Conservation (phyloP, 2,113 vertebrate species). For the Vicugna pacos region DNA sequence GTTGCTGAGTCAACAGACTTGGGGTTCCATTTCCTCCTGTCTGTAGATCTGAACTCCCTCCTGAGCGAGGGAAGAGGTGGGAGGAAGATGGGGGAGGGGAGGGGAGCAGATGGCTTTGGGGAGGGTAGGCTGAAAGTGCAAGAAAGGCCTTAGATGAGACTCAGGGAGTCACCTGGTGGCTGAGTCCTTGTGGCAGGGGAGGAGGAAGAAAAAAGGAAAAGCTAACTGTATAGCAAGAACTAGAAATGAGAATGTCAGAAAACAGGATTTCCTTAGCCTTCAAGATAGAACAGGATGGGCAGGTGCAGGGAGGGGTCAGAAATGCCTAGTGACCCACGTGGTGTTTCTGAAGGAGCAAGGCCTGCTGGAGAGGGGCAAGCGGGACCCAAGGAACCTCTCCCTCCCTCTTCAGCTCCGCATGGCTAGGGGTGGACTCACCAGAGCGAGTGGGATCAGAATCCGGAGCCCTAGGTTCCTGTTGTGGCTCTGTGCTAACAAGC, state of each 20-base stretch:
- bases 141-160: neutral
- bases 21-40: conserved; percentile 47
- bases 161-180: neutral
- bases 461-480: neutral
- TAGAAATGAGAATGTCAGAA: neutral
- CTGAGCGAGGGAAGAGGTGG: neutral
- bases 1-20: conserved; percentile 71
- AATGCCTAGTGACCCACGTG: neutral
- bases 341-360: neutral
- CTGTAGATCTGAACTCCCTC: neutral
- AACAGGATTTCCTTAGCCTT: neutral
- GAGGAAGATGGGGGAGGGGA: too few relatives aligned
- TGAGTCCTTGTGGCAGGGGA: neutral
- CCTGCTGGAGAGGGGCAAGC: neutral
- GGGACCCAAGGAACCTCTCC: neutral
- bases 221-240: neutral
- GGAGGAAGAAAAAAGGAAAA: neutral
- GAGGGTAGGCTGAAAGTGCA: neutral
- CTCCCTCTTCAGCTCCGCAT: neutral
- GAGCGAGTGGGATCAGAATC: neutral
- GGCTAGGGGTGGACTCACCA: neutral
- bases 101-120: conserved; percentile 14
- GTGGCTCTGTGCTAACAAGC: neutral
- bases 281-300: neutral
- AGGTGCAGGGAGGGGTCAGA: neutral